Evolutionary conservation across 2,113 vertebrate genomes (phyloP).

Genomic region (Pangasianodon gigas): DNA sequence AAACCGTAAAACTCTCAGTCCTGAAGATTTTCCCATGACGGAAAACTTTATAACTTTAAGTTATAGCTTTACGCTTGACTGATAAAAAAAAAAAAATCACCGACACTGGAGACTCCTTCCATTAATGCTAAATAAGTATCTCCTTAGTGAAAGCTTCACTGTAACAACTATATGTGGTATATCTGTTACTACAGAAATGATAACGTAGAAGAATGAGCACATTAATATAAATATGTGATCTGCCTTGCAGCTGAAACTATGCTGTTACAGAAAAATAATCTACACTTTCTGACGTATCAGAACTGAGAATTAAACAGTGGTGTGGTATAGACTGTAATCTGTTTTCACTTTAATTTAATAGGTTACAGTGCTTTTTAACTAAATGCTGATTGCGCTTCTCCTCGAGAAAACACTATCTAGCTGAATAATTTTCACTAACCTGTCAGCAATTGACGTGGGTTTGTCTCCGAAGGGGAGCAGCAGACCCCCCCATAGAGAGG

Average conservation of each 20-base stretch:
- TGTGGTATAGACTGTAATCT: neutral
- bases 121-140: neutral
- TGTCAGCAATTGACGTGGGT: slow-evolving; percentile 88
- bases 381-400: neutral
- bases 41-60: neutral
- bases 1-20: neutral
- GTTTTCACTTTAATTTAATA: neutral
- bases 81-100: neutral
- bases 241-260: no score
- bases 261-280: neutral
- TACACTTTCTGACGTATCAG: neutral
- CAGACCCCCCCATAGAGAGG: slow-evolving; percentile 92
- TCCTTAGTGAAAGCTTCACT: neutral
- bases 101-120: neutral
- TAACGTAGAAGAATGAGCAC: no score
- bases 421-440: slow-evolving; percentile 65
- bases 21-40: neutral
- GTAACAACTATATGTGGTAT: neutral
- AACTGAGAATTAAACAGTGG: neutral
- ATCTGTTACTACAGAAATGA: no score
- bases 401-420: neutral
- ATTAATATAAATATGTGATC: neutral
- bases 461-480: slow-evolving; percentile 88
- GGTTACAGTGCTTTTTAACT: neutral
- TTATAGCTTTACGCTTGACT: neutral